Percentiles rank a stretch among this genome's conserved stretches.
Conservation (phyloP, 2,888 invertebrate species). For the Temnothorax unifasciatus region DNA sequence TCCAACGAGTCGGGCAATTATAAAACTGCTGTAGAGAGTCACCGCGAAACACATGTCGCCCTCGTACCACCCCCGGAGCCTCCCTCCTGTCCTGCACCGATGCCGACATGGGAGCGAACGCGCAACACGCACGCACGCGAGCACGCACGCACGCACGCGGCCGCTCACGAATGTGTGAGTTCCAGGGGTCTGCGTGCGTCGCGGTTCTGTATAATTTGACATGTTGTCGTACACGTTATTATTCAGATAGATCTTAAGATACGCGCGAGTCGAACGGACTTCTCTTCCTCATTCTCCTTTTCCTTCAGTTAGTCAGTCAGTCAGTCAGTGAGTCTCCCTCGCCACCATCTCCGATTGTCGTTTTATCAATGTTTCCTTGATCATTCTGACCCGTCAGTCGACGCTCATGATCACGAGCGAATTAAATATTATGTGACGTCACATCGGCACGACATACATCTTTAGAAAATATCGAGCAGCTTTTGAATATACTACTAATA, state of each 20-base stretch:
- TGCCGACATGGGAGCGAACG: constrained; percentile 74
- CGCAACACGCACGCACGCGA: constrained; percentile 77
- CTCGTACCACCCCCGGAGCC: constrained; percentile 59
- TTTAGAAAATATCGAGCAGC: background rate
- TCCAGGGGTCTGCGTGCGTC: constrained; percentile 77
- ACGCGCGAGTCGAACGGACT: constrained; percentile 74
- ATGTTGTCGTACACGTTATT: constrained; percentile 86
- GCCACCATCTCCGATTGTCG: constrained; percentile 18
- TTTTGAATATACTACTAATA: background rate
- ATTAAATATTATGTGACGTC: constrained; percentile 69
- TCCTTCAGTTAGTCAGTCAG: constrained; percentile 40
- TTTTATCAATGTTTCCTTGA: constrained; percentile 38
- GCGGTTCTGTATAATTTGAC: constrained; percentile 86
- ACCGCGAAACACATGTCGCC: constrained; percentile 81
- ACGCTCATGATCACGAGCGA: constrained; percentile 57
- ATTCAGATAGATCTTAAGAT: constrained; percentile 86
- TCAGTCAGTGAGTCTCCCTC: constrained; percentile 6
- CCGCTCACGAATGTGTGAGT: constrained; percentile 60
- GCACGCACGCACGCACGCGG: constrained; percentile 56
- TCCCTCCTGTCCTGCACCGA: constrained; percentile 61
- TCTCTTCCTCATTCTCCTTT: constrained; percentile 59
- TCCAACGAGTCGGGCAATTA: constrained; percentile 76
- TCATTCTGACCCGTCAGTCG: constrained; percentile 44
- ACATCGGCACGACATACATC: too few species aligned
- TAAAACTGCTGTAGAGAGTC: constrained; percentile 79